Evolutionary conservation across 2,113 vertebrate species (phyloP).

Genomic region (Upupa epops): DNA sequence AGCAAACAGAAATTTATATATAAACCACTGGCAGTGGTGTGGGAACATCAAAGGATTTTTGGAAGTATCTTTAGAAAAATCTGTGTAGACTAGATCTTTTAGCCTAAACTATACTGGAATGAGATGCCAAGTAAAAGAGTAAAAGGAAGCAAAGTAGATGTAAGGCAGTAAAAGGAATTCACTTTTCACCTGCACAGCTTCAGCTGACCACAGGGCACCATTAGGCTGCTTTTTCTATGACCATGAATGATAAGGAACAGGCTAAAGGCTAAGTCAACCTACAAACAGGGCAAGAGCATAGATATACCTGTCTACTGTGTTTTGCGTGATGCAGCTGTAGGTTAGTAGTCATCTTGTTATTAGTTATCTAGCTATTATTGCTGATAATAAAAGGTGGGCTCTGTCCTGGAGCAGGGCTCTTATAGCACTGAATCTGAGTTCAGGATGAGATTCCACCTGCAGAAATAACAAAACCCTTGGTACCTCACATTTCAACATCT

Average conservation of each 20-base stretch:
- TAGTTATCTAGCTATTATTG: neutral
- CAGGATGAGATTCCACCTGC: neutral
- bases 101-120: neutral
- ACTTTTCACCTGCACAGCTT: neutral
- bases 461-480: neutral
- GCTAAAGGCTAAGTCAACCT: neutral
- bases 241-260: neutral
- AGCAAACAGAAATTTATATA: neutral
- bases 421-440: rapidly evolving
- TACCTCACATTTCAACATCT: neutral
- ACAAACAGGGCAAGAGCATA: neutral
- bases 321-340: neutral
- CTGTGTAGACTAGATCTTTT: neutral
- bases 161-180: neutral
- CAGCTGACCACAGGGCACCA: neutral
- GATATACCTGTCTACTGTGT: neutral
- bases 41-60: neutral
- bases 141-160: neutral
- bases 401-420: neutral
- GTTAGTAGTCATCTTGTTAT: neutral
- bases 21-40: neutral
- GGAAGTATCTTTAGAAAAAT: neutral
- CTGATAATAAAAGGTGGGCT: neutral
- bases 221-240: neutral
- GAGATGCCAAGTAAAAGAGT: neutral